phyloP scores from a whole-genome alignment of 92 coral and sea anemone species.

The Phymanthus crucifer region DNA sequence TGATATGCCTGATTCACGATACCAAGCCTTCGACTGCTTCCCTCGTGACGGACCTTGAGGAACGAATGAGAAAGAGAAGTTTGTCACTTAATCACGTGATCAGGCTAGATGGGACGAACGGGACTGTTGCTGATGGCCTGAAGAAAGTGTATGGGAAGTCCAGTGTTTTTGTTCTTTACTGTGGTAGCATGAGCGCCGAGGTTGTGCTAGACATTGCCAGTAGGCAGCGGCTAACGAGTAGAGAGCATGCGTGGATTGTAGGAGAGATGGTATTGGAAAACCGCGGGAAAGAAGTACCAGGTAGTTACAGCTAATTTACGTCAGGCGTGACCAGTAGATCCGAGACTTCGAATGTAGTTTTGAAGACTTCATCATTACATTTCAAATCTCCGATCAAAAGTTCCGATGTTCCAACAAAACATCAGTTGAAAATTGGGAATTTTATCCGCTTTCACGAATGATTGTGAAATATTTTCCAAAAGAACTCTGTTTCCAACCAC shows the following conservation, averaged over 20 bases:
- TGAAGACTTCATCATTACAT: too few relatives aligned
- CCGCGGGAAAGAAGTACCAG: slow-evolving; percentile 24
- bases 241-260: slow-evolving; percentile 48
- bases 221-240: slow-evolving; percentile 26
- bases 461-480: too few relatives aligned
- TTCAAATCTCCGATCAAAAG: too few relatives aligned
- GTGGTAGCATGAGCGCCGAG: slow-evolving; percentile 11
- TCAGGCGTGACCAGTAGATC: too few relatives aligned
- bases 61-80: background rate
- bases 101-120: slow-evolving; percentile 6
- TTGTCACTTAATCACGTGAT: slow-evolving; percentile 11
- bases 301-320: background rate
- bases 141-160: slow-evolving; percentile 13
- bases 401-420: too few relatives aligned
- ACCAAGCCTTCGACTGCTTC: background rate
- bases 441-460: too few relatives aligned
- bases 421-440: too few relatives aligned
- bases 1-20: slow-evolving; percentile 36
- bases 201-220: slow-evolving; percentile 34
- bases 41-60: slow-evolving; percentile 21
- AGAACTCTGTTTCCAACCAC: too few relatives aligned
- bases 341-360: too few relatives aligned
- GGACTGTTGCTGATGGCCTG: slow-evolving; percentile 12
- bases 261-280: slow-evolving; percentile 34
- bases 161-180: slow-evolving; percentile 34